Base-by-base conservation (phyloP, 2,888 invertebrate genomes). In the Temnothorax rugatulus region DNA sequence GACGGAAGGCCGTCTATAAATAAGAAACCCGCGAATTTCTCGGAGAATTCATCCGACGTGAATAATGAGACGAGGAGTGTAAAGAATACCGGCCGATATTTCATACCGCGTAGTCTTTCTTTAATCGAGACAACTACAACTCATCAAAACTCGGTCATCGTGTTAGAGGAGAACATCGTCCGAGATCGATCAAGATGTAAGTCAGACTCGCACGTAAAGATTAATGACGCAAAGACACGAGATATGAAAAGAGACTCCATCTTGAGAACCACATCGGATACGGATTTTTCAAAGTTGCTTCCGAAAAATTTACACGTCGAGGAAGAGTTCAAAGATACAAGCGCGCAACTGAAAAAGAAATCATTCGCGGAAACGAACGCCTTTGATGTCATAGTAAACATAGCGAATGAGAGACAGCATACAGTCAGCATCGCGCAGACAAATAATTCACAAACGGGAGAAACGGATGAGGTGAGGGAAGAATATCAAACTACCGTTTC, bases 301-400 rank as follows among this genome's bases (percentile, higher is more conserved):
- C 18, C 57, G 18, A 18, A 34, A 38, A 8, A 59, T 18, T 13
- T 29, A 25, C 50, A 29, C 0, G 47, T 1, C 38, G 38, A 21
- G 2, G 68, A 82, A 47, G 76, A 57, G 5, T 4, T 44, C 41
- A 38, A 25, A 21, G 68, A 66, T 41, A 38, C 21, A n/a, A 15
- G 34, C 64, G 64, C 38, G 41, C 68, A 59, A 44, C 25, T 41
- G 18, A 66, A 38, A 84, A 74, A 34, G 11, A 41, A 54, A 64
- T 61, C 63, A 8, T 13, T 68, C 50, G 25, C 47, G 21, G 25
- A 54, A 5, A 76, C 54, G 29, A 66, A 59, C 50, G 79, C 77
- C 50, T 77, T 66, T 79, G 83, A 77, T 52, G 68, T 77, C 2
- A 47, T 57, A 61, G 77, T 50, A 50, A 59, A 68, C 4, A 13